Evolutionary conservation across 2,113 vertebrate genomes (phyloP).

Genomic region (Dicaeum eximium): DNA sequence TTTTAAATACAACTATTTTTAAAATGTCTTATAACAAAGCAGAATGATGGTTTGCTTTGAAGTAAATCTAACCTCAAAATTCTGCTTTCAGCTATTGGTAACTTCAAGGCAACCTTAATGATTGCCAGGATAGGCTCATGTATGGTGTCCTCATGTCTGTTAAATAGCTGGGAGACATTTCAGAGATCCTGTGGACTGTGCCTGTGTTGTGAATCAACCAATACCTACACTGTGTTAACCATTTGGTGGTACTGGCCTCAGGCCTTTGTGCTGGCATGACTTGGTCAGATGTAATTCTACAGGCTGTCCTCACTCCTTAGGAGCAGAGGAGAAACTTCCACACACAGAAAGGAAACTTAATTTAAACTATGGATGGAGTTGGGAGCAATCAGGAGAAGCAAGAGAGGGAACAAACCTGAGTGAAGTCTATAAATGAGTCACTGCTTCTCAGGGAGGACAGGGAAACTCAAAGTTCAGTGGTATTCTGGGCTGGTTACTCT

Average conservation of each 20-base stretch:
- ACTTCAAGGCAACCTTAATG: conserved; percentile 6
- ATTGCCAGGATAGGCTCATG: neutral
- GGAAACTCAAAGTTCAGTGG: neutral
- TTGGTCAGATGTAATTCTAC: neutral
- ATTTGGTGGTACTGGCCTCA: neutral
- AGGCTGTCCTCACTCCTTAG: neutral
- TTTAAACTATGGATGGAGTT: neutral
- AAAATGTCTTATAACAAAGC: neutral
- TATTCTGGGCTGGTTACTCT: neutral
- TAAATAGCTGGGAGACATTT: neutral
- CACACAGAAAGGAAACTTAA: neutral
- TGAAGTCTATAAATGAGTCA: neutral
- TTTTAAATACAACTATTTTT: conserved; percentile 6
- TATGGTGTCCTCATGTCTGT: neutral
- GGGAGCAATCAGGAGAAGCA: neutral
- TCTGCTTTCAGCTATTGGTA: neutral
- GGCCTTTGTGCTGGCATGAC: neutral
- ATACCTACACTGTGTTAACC: fast-evolving
- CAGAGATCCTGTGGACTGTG: neutral
- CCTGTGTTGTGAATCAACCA: neutral
- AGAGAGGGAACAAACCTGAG: neutral
- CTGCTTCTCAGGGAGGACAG: neutral
- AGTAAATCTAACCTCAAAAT: conserved; percentile 35
- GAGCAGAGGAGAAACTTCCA: neutral
- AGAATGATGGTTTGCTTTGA: neutral